These are phyloP conservation scores for Trissonchulus sp. DNA, from an alignment of 2,888 invertebrate species.

Conservation along the genomic window DNA sequence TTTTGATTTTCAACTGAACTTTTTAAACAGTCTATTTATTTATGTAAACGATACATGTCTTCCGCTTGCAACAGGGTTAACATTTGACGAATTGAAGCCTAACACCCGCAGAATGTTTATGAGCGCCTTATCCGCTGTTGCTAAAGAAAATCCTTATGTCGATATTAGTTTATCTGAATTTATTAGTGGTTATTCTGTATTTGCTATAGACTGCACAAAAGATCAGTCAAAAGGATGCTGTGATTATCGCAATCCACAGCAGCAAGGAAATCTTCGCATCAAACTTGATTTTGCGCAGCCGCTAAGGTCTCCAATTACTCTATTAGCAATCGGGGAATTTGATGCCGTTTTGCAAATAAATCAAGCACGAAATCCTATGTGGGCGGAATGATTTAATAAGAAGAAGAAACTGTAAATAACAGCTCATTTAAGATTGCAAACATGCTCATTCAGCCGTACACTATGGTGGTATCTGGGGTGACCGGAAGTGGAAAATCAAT, in stretches of 20 bases:
- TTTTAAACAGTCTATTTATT: not conserved
- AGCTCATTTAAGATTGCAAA: not conserved
- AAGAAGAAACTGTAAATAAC: too few relatives aligned
- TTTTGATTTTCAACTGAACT: not conserved
- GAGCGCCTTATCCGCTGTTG: not conserved
- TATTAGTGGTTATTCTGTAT: not conserved
- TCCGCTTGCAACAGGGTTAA: not conserved
- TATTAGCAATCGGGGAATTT: not conserved
- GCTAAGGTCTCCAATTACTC: not conserved
- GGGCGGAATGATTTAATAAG: not conserved
- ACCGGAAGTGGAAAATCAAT: not conserved
- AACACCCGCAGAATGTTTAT: not conserved
- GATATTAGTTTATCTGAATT: not conserved
- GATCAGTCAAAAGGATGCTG: not conserved
- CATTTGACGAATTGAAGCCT: not conserved
- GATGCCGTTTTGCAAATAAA: not conserved
- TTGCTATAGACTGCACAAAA: not conserved
- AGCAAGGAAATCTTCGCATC: not conserved
- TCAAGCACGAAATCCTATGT: not conserved
- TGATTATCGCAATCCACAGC: not conserved
- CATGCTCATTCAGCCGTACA: not conserved
- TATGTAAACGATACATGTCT: not conserved
- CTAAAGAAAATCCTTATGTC: not conserved
- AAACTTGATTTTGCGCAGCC: not conserved
- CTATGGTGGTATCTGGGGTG: not conserved